These are phyloP conservation scores for Andrena praecox DNA, from an alignment of 2,888 invertebrate species.

Conservation along the genomic window DNA sequence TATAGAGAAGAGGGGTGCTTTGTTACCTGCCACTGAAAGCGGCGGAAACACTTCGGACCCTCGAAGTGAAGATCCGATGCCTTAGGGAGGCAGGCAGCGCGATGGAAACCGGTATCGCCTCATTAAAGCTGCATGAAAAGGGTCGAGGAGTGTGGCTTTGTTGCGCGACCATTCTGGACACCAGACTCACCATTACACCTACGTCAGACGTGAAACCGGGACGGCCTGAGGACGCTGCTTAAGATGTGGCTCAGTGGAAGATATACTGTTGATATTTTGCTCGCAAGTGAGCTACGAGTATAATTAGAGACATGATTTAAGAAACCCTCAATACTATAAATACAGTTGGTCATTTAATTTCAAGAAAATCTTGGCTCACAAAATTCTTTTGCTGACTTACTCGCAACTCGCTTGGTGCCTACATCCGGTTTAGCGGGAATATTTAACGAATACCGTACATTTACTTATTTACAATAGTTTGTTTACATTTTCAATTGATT, in stretches of 20 bases:
- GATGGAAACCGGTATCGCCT: constrained; percentile 59
- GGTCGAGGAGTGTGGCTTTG: constrained; percentile 46
- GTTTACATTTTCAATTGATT: no score
- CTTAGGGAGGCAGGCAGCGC: constrained; percentile 24
- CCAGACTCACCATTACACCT: constrained; percentile 16
- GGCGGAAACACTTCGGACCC: constrained; percentile 59
- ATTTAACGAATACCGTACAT: no score
- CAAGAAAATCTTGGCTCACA: no score
- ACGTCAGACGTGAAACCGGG: constrained; percentile 24
- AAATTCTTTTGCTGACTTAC: no score
- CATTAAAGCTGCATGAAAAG: constrained; percentile 70
- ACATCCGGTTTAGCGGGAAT: no score
- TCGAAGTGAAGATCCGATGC: constrained; percentile 51
- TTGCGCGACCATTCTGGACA: constrained; percentile 44
- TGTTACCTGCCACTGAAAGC: constrained; percentile 63
- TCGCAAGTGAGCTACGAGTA: neutral
- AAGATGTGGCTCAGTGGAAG: neutral
- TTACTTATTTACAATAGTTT: no score
- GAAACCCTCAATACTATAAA: neutral
- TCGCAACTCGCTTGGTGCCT: no score
- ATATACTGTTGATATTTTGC: no score
- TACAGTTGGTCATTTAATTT: no score
- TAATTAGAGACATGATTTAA: neutral
- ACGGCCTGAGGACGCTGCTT: neutral
- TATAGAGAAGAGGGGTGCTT: constrained; percentile 33